Conservation (phyloP, 2,888 invertebrate genomes). For the Polietes domitor region DNA sequence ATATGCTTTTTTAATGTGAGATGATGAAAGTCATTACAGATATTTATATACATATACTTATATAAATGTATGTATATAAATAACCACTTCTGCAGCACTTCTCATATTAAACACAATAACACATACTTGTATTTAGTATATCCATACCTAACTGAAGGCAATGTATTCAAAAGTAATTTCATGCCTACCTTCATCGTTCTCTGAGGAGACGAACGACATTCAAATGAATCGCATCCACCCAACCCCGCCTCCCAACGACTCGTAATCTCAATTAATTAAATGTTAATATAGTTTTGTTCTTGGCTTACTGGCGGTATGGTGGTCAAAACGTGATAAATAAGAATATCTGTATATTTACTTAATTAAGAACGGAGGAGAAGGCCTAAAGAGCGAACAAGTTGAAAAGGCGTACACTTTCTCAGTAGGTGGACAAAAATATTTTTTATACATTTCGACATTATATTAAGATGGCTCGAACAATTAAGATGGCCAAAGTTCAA, state of each 20-base stretch:
- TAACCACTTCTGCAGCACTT: neutral
- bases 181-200: neutral
- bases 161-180: conserved; percentile 3
- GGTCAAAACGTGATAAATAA: too few relatives aligned
- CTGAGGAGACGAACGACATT: neutral
- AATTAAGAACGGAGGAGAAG: too few relatives aligned
- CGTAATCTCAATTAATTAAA: conserved; percentile 6
- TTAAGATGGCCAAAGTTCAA: too few relatives aligned
- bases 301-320: neutral
- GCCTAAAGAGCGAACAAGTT: too few relatives aligned
- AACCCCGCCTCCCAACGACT: neutral
- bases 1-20: neutral
- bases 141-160: neutral
- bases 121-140: neutral
- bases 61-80: neutral
- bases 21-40: neutral
- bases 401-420: too few relatives aligned
- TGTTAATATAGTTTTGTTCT: neutral
- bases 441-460: too few relatives aligned
- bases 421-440: too few relatives aligned
- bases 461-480: too few relatives aligned
- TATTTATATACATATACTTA: neutral
- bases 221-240: neutral
- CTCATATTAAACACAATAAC: too few relatives aligned
- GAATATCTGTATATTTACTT: too few relatives aligned